Evolutionary conservation across 2,888 invertebrate genomes (phyloP), one percentile per base, ranked within the genome.

Genomic region (Notocelia uddmanniana): DNA sequence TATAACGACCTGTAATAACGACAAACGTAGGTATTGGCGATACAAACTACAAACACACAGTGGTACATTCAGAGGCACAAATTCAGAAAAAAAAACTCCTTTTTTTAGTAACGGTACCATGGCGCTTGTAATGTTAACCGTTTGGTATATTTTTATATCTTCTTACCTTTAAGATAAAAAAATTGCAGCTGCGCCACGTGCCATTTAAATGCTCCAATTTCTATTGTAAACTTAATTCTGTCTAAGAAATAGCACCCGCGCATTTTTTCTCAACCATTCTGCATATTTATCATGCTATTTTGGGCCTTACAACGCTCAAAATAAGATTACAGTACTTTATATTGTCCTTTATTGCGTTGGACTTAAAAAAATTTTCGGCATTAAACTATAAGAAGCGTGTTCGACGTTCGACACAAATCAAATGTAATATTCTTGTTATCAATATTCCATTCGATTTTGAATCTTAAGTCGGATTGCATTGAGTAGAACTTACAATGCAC

Each of bases 101-200:
- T 60, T 50, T 62, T 50, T 18, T 45, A 1, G 11, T 13, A 1
- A 8, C 11, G 2, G 31, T 13, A 21, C 1, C 8, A n/a, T 19
- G 9, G 15, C 19, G 19, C 31, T 15, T 15, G 34, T 34, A 21
- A 50, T 5, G 2, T 15, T 34, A 26, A 64, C 64, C 34, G 52
- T 21, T 52, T 54, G 10, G 52, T 52, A 2, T n/a, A 64, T 26
- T 50, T 63, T 52, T 66, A 34, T 10, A 26, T 19, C 70, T 63
- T 59, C 59, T 57, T 58, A 71, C 18, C 45, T 45, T 69, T 37
- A 26, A 50, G n/a, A 48, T 62, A 74, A 80, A 81, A 81, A 78
- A 78, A 58, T 58, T 64, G 81, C 86, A 85, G 86, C 84, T 86
- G 85, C 73, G 76, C 79, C 85, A 80, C 85, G 85, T 82, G 87